Conservation (phyloP, 2,113 vertebrate genomes). For the Xyrauchen texanus region DNA sequence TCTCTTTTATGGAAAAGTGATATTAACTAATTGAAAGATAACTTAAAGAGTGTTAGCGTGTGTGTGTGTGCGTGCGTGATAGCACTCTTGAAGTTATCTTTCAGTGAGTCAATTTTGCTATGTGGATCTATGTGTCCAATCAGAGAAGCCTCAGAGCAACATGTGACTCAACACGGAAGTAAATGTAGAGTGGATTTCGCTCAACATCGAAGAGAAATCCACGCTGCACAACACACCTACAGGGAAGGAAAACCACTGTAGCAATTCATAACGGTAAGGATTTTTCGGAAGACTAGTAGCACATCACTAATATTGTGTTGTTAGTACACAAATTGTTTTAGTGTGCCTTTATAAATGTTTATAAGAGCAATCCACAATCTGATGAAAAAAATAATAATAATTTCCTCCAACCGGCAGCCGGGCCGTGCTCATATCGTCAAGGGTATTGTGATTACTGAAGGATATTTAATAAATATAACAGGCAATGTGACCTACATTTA, state of each 20-base stretch:
- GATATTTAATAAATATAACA: not conserved
- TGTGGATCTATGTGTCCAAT: constrained; percentile 17
- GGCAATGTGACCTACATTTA: not conserved
- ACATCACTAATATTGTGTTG: no score
- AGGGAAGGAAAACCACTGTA: not conserved
- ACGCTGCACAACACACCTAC: not conserved
- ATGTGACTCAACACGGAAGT: not conserved
- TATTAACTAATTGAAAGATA: no score
- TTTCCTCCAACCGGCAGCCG: not conserved
- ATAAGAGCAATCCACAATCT: not conserved
- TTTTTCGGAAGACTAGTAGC: no score
- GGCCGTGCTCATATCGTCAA: not conserved
- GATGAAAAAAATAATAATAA: not conserved
- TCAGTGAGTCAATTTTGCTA: no score
- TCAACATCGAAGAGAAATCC: not conserved
- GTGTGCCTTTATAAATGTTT: not conserved
- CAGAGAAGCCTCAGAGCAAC: not conserved
- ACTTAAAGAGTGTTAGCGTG: no score
- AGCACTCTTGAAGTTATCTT: no score
- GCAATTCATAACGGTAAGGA: not conserved
- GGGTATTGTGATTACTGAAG: not conserved
- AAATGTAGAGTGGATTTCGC: no score
- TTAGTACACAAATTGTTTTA: no score
- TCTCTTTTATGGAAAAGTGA: no score
- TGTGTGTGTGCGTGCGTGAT: no score